Base-by-base conservation (phyloP, 2,113 vertebrate species). In the Andinoacara biseriatus region DNA sequence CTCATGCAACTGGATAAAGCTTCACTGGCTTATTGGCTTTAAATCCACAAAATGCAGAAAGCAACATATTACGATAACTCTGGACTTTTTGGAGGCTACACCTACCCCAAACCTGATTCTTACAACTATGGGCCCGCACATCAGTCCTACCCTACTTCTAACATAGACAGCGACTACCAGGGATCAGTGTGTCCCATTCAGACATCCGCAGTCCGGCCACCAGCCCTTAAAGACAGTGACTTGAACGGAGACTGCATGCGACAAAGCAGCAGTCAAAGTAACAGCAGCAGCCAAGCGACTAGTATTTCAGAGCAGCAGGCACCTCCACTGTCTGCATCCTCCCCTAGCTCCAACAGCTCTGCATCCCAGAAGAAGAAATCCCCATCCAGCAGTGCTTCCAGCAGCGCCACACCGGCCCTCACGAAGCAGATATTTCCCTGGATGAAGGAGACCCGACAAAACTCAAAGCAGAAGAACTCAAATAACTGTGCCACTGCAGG, bases 401-500 rank as follows among this genome's bases (percentile, higher is more conserved):
- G 94, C 56, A 94, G 96, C 38, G 82, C 95, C 91, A 96, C 95
- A n/a, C 93, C 97, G 33, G 97, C 96, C 82, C 96, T 99, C 91
- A 97, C 97, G 58, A 99, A 99, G 93, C 98, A 99, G 91, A 99
- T 99, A 85, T 99, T 99, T 89, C 98, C 98, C 38, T 99, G 98
- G 98, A 99, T 99, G 98, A 99, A 99, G 92, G 98, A 99, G 94
- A 97, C 95, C 26, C 95, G 98, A 38, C 97, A 98, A 92, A 99
- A 99, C 91, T 93, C 98, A 46, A 99, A 99, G 90, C 98, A 98
- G 94, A 99, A 99, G 95, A 94, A 92, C 96, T 72, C 65, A 72
- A 96, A 91, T 96, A 97, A 87, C 95, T 97, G 97, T 93, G 89
- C 97, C 89, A 89, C 96, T 80, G 93, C 97, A 99, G 98, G 98